Evolutionary conservation across 1,140 invertebrate species (phyloP).

Genomic region (Ridgeia piscesae): DNA sequence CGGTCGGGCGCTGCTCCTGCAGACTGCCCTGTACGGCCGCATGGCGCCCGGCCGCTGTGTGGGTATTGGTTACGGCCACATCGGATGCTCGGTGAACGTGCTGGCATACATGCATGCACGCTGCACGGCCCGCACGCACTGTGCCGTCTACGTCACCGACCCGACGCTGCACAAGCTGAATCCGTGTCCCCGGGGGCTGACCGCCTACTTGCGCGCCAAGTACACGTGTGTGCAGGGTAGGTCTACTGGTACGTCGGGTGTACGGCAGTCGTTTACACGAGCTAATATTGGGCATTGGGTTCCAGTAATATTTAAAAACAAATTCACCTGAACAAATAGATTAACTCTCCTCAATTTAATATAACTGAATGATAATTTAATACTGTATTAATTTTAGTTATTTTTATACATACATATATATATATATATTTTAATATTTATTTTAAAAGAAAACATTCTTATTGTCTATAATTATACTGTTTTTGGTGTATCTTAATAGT

Average conservation of each 20-base stretch:
- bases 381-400: too few relatives aligned
- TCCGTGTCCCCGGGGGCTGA: slow-evolving; percentile 25
- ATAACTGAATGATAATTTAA: too few relatives aligned
- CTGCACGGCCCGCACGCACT: slow-evolving; percentile 19
- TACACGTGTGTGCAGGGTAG: slow-evolving; percentile 21
- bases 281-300: too few relatives aligned
- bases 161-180: slow-evolving; percentile 19
- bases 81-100: slow-evolving; percentile 20
- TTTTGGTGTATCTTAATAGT: too few relatives aligned
- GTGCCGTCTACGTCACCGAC: slow-evolving; percentile 21
- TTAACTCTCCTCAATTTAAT: too few relatives aligned
- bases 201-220: slow-evolving; percentile 22
- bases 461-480: too few relatives aligned
- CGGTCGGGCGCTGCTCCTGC: slow-evolving; percentile 18
- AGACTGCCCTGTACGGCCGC: slow-evolving; percentile 25
- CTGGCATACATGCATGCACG: slow-evolving; percentile 11
- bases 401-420: too few relatives aligned
- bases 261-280: not conserved
- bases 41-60: slow-evolving; percentile 26
- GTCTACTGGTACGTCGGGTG: not conserved
- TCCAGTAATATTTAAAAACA: too few relatives aligned
- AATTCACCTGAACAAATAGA: too few relatives aligned
- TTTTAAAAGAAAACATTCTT: too few relatives aligned
- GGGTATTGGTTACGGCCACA: slow-evolving; percentile 21
- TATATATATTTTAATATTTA: too few relatives aligned